Base-by-base conservation (phyloP, 1,140 invertebrate species). In the Cataglyphis hispanica region DNA sequence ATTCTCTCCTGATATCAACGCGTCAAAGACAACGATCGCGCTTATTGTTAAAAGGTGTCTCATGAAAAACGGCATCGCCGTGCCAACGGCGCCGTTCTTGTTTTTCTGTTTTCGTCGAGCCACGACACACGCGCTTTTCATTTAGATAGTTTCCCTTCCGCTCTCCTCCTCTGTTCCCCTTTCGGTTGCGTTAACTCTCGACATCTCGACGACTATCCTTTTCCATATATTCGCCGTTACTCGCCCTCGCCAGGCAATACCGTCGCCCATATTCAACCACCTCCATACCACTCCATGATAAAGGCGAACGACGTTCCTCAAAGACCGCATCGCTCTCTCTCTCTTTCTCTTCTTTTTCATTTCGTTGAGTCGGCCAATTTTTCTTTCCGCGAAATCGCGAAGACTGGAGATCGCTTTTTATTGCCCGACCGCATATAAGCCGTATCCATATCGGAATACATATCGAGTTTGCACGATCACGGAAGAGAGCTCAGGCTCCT, bases 181-280 rank as follows among this genome's bases (percentile, higher is more conserved):
- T 22, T 74, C 78, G 53, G 61, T 83, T 72, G 53, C 78, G 53
- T 81, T 81, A 74, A 74, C 67, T 60, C 67, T 60, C 25, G 67
- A 72, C 27, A 74, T 83, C 53, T 61, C 53, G 53, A 53, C 66
- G 43, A 10, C 64, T 40, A 74, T 83, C 37, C 78, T 72, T 83
- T 83, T 61, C 67, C 53, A 60, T 72, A 58, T 31, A 83, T 53
- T 74, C 53, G 40, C 34, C 6, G 67, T 31, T 19, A 25, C 67
- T 70, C 27, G 27, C 53, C 27, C 46, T 53, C 69, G 67, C 22
- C 16, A n/a, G 16, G 77, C 25, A 46, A 81, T 81, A 77, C 40
- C 58, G 58, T 84, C 31, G 11, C 50, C 19, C 66, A 25, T 34
- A 72, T 60, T 60, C 66, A 43, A 27, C 37, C 53, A 16, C 27